Percentiles rank a stretch among this genome's conserved stretches.
Conservation (phyloP, 2,888 invertebrate species). For the Fragum whitleyi region DNA sequence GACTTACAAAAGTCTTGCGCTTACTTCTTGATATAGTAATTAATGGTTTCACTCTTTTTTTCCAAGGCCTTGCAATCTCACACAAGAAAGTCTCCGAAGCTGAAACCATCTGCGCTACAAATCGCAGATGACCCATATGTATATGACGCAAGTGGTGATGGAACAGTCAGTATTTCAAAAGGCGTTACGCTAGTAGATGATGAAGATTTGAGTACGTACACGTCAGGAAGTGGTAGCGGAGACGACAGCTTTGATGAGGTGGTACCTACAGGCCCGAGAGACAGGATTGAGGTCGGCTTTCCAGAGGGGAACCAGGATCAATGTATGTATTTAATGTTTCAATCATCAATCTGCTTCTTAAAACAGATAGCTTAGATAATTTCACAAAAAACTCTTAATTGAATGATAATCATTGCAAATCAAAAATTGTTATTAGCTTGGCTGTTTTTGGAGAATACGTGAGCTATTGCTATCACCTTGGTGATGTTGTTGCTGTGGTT, state of each 20-base stretch:
- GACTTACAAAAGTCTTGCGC: too few species aligned
- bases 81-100: slow-evolving; percentile 41
- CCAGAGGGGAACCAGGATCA: slow-evolving; percentile 3
- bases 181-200: slow-evolving; percentile 59
- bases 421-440: too few species aligned
- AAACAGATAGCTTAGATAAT: too few species aligned
- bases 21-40: too few species aligned
- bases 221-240: slow-evolving; percentile 58
- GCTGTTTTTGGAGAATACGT: too few species aligned
- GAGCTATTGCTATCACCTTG: too few species aligned
- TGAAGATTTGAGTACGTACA: slow-evolving; percentile 44
- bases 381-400: too few species aligned
- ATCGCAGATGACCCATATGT: slow-evolving; percentile 57
- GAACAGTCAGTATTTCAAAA: slow-evolving; percentile 43
- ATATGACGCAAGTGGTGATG: slow-evolving; percentile 44
- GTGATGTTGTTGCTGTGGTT: too few species aligned
- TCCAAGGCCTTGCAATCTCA: slow-evolving; percentile 31
- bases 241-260: slow-evolving; percentile 21
- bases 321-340: background rate
- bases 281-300: slow-evolving; percentile 17
- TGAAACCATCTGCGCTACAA: slow-evolving; percentile 40
- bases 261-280: background rate
- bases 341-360: too few species aligned
- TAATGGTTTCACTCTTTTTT: too few species aligned
- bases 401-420: too few species aligned